A percentile compares a stretch with the other conserved stretches of the same genome.
Conservation (phyloP, 2,113 vertebrate genomes). For the Acrocephalus kingi region DNA sequence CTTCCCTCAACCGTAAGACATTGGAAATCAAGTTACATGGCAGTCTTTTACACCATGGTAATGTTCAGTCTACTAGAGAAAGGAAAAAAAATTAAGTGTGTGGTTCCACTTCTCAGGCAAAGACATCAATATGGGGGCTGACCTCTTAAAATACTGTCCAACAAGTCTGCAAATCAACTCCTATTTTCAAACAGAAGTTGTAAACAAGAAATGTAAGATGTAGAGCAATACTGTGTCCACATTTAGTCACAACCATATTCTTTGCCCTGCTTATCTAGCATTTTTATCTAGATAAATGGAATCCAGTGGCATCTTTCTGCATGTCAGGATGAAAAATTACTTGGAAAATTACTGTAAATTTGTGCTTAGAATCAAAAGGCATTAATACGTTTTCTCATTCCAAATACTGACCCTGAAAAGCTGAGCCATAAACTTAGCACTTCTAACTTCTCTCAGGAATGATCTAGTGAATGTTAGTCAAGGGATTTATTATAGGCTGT, state of each 20-base stretch:
- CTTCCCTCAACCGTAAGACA: not conserved
- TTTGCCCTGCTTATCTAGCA: not conserved
- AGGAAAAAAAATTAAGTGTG: not conserved
- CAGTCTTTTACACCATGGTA: not conserved
- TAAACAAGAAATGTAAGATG: not conserved
- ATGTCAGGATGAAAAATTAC: not conserved
- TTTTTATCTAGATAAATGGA: not conserved
- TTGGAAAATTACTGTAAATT: not conserved
- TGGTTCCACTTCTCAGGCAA: not conserved
- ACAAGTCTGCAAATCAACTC: not conserved
- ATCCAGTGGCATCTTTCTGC: not conserved
- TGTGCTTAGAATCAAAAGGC: not conserved
- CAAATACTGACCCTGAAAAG: not conserved
- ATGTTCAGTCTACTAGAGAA: not conserved
- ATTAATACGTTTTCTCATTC: not conserved
- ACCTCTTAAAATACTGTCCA: not conserved
- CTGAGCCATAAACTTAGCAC: not conserved
- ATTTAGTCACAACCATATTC: not conserved
- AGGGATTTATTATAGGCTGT: not conserved
- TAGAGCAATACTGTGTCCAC: not conserved
- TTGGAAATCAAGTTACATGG: not conserved
- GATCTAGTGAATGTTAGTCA: not conserved
- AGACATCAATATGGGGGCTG: accelerated
- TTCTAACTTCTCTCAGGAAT: not conserved
- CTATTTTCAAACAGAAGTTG: not conserved